Conservation (phyloP, 2,888 invertebrate genomes). For the Argyresthia albistria region DNA sequence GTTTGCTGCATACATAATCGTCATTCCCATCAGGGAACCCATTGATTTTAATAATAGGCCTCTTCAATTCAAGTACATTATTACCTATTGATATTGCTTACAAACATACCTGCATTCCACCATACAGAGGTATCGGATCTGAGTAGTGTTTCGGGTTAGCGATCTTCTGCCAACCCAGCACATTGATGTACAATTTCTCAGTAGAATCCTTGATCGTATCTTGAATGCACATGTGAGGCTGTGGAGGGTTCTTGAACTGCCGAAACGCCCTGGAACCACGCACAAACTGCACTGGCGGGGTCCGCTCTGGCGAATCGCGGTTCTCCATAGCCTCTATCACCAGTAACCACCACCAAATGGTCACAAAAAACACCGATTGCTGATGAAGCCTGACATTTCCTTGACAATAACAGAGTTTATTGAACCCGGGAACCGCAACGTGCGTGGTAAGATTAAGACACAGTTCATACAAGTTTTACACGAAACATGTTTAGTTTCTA, state of each 20-base stretch:
- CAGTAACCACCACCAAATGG: background rate
- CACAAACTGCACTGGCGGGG: constrained; percentile 68
- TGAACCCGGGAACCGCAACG: constrained; percentile 33
- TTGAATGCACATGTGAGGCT: constrained; percentile 83
- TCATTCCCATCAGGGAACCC: too few relatives aligned
- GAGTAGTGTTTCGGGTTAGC: constrained; percentile 76
- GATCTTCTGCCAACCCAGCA: constrained; percentile 81
- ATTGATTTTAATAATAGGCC: too few relatives aligned
- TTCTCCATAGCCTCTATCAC: constrained; percentile 38
- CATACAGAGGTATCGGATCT: constrained; percentile 79
- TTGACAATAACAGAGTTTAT: constrained; percentile 46
- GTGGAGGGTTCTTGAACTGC: constrained; percentile 81
- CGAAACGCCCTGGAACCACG: constrained; percentile 75
- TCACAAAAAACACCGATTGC: background rate
- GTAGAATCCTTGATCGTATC: constrained; percentile 73
- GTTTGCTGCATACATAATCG: too few relatives aligned
- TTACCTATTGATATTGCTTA: too few relatives aligned
- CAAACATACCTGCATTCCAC: constrained; percentile 76
- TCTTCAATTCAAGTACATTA: too few relatives aligned
- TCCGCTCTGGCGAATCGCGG: constrained; percentile 48
- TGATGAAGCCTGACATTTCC: constrained; percentile 5
- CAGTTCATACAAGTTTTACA: background rate
- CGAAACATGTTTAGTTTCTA: background rate
- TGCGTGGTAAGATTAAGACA: too few relatives aligned
- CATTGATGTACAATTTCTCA: constrained; percentile 76